Evolutionary conservation across 1,140 invertebrate species (phyloP), one percentile per base, ranked within the genome.

Genomic region (Melitaea cinxia): DNA sequence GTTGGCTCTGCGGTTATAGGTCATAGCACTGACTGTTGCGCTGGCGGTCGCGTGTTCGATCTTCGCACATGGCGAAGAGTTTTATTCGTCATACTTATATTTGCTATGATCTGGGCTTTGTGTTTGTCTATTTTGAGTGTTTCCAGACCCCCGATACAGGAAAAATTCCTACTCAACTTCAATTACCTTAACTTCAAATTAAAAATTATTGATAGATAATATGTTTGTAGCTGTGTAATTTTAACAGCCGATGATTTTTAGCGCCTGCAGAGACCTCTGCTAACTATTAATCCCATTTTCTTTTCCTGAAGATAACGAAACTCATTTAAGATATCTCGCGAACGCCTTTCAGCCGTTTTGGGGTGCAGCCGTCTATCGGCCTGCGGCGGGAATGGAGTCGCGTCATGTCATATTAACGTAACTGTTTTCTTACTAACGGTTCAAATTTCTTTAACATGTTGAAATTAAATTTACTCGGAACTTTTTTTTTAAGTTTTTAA

Each of bases 271-370:
- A 70, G 72, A 82, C 79, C 77, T 75, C 83, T 86, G 80, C 87
- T 88, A 87, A 88, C 85, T 89, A 88, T 87, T 89, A 88, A 89
- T 88, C 78, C 84, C 83, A 85, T 88, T 86, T 88, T 88, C 87
- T 83, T 85, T 87, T 76, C 75, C 73, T 62, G 65, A 70, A 89
- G 87, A 89, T 89, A 89, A 89, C 87, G 85, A 88, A 89, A 89
- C 87, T 89, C 85, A 87, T 89, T 89, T 88, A 88, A 88, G 85
- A 89, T 89, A 89, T 89, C 87, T 85, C 73, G 79, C 80, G 70
- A 85, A 87, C 83, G 85, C 87, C 84, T 83, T 85, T 86, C 82
- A 85, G 80, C 63, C 82, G 74, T 85, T 89, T 89, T 86, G 73
- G 85, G 85, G 85, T 87, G 83, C 82, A 83, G 75, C 65, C 69